Evolutionary conservation across 2,888 invertebrate species (phyloP), one percentile per base, ranked within the genome.

Genomic region (Lepidonotus clava): DNA sequence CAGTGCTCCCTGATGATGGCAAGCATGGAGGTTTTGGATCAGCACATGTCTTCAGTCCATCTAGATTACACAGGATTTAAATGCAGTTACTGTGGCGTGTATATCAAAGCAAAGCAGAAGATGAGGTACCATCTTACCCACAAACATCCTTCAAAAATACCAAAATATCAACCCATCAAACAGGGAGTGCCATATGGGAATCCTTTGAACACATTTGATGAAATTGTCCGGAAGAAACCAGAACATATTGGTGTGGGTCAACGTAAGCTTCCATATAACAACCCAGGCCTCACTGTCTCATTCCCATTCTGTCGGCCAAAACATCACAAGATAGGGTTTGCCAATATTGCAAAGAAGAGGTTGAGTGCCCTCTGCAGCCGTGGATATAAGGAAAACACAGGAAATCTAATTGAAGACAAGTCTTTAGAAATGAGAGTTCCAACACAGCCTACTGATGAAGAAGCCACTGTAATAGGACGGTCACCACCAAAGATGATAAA

Each of bases 31-130:
- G 21, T 0, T 21, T 28, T 80, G 8, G 80, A 80, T 80, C 0
- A 46, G 1, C 80, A 80, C 32, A 80, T 80, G 80, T 24, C 41
- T 11, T 46, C 80, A 2, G 8, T 21, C 11, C 80, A 80, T 24
- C 21, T 0, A 14, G 80, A 80, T 32, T 80, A 80, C 80, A 80
- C 41, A 32, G 80, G 80, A 2, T 80, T 80, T 51, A 80, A 51
- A 24, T 80, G 80, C 46, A 46, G 14, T 46, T 80, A 80, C 32
- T 80, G 80, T 32, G 80, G 80, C 24, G 80, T 80, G 6, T 80
- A 80, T 51, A 34, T 80, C 1, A 80, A 80, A 80, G 80, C 80
- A 8, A 80, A 80, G 28, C 80, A 80, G 46, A 80, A 80, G 28
- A 80, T 80, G 80, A 80, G 51, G 46, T 80, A 80, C 46, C 80